These are phyloP conservation scores for Homarus gammarus DNA, from an alignment of 2,888 invertebrate genomes.

Conservation along the genomic window DNA sequence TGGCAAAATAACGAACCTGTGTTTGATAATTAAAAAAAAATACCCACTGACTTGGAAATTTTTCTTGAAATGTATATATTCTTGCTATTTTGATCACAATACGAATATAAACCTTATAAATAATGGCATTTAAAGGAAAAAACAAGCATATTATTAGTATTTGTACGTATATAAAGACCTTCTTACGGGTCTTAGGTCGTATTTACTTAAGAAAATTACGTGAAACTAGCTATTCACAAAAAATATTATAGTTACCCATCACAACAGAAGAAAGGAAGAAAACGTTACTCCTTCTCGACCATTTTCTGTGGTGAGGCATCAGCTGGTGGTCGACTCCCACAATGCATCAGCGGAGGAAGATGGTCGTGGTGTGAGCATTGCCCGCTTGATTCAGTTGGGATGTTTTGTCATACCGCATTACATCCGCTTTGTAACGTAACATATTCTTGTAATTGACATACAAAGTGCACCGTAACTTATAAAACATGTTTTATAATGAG, in stretches of 20 bases:
- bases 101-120: too few relatives aligned
- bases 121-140: too few relatives aligned
- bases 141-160: too few relatives aligned
- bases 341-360: constrained; percentile 38
- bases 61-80: too few relatives aligned
- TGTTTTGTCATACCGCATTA: neutral
- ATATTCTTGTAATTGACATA: neutral
- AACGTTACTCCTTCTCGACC: neutral
- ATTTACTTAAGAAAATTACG: too few relatives aligned
- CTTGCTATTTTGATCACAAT: too few relatives aligned
- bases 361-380: constrained; percentile 19
- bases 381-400: constrained; percentile 30
- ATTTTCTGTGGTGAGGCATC: neutral
- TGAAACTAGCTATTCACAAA: too few relatives aligned
- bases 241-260: neutral
- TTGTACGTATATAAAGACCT: too few relatives aligned
- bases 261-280: neutral
- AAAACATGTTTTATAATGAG: neutral
- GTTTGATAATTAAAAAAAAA: too few relatives aligned
- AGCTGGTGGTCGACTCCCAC: constrained; percentile 13
- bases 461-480: neutral
- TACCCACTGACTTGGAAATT: too few relatives aligned
- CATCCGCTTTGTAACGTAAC: neutral
- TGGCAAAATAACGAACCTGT: too few relatives aligned
- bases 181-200: too few relatives aligned